Evolutionary conservation across 2,888 invertebrate genomes (phyloP).

Genomic region (Pedicia rivosa): DNA sequence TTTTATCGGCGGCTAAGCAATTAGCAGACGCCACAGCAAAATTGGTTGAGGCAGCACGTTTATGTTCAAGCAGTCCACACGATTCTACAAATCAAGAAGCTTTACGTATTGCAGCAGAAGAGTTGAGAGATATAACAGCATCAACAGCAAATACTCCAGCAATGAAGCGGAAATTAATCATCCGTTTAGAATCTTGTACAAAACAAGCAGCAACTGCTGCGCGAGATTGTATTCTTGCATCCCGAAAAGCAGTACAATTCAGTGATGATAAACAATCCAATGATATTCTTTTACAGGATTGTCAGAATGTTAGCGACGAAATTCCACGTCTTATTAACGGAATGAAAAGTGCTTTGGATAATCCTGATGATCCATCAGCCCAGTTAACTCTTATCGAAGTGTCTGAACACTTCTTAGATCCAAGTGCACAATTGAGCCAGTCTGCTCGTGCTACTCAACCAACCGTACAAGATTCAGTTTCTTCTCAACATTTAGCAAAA

Average conservation of each 20-base stretch:
- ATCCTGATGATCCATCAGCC: slow-evolving; percentile 55
- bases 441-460: slow-evolving; percentile 70
- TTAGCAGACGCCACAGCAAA: slow-evolving; percentile 91
- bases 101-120: slow-evolving; percentile 78
- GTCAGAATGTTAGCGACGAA: slow-evolving; percentile 55
- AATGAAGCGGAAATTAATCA: slow-evolving; percentile 53
- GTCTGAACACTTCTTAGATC: slow-evolving; percentile 68
- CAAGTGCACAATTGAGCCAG: slow-evolving; percentile 52
- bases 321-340: slow-evolving; percentile 71
- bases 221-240: slow-evolving; percentile 80
- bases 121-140: slow-evolving; percentile 76
- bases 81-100: slow-evolving; percentile 72
- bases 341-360: slow-evolving; percentile 48
- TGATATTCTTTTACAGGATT: slow-evolving; percentile 59
- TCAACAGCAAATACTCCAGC: slow-evolving; percentile 68
- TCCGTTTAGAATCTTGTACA: slow-evolving; percentile 53
- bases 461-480: slow-evolving; percentile 60
- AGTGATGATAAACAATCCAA: slow-evolving; percentile 37
- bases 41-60: slow-evolving; percentile 92
- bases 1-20: slow-evolving; percentile 88
- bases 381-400: slow-evolving; percentile 70
- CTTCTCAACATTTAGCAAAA: slow-evolving; percentile 50
- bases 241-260: slow-evolving; percentile 63
- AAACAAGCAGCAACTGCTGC: slow-evolving; percentile 76
- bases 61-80: slow-evolving; percentile 75